Evolutionary conservation across 2,888 invertebrate species (phyloP), one percentile per base, ranked within the genome.

Genomic region (Laothoe populi): DNA sequence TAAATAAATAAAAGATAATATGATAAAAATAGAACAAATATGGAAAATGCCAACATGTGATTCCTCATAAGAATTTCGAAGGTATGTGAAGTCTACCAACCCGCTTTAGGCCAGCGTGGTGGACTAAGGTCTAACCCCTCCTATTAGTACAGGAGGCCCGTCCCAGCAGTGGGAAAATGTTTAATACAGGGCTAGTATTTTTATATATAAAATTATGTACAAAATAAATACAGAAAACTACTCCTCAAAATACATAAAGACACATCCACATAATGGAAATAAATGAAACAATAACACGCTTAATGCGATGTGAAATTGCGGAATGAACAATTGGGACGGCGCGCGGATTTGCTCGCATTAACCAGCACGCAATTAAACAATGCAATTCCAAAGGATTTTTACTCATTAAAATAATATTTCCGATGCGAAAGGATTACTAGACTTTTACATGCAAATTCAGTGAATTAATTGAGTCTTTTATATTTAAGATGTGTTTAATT

Each of bases 351-450:
- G 53, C 53, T 35, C 53, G 53, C 31, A 53, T 53, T 53, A 49
- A 35, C 35, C 35, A 35, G 53, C 31, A 53, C 35, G 35, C 53
- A 53, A 53, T 53, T 53, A 35, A 53, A 53, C 53, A 53, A 35
- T 53, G 35, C 53, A 53, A 1, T 53, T 31, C 19, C 53, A n/a
- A 16, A 4, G 53, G 53, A 35, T 53, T 53, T 53, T 53, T 53
- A 19, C 64, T 72, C 73, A 72, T 72, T 72, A 72, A 64, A 66
- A 69, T 65, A 61, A 58, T 46, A 62, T 63, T 53, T 53, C 31
- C 19, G 31, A 35, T 2, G 19, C 4, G 19, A 0, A 19, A 19
- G 35, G 53, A 53, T 53, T 53, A 35, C 21, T 19, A 0, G 10
- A n/a, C 21, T 53, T 48, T 35, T 35, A 35, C 11, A 19, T 31